These are phyloP conservation scores for Porites divaricata DNA, from an alignment of 92 coral and sea anemone species.

Conservation along the genomic window DNA sequence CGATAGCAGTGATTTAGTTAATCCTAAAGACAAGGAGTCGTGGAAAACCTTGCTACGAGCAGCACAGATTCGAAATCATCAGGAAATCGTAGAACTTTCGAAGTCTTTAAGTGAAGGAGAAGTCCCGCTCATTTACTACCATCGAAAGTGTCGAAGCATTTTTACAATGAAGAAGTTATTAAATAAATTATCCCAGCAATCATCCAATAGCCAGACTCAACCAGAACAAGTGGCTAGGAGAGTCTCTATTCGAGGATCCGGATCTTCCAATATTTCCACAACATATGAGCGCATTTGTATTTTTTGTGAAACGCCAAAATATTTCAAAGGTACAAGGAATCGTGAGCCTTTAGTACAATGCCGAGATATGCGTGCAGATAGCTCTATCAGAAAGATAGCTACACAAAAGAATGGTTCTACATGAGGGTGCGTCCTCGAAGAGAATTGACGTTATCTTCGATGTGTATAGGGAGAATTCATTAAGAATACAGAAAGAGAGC, in stretches of 20 bases:
- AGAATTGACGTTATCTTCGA: slow-evolving; percentile 59
- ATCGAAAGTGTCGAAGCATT: slow-evolving; percentile 62
- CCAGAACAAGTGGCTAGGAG: slow-evolving; percentile 25
- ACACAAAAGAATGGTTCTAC: slow-evolving; percentile 33
- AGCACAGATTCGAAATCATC: slow-evolving; percentile 48
- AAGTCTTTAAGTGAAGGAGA: slow-evolving; percentile 42
- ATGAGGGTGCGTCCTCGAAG: slow-evolving; percentile 39
- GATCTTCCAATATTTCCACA: slow-evolving; percentile 44
- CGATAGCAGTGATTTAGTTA: slow-evolving; percentile 38
- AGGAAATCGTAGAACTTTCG: slow-evolving; percentile 44
- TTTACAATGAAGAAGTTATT: slow-evolving; percentile 68
- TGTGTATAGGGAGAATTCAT: slow-evolving; percentile 50
- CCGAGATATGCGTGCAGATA: slow-evolving; percentile 53
- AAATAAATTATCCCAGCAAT: slow-evolving; percentile 46
- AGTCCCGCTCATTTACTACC: slow-evolving; percentile 46
- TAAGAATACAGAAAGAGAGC: slow-evolving; percentile 61
- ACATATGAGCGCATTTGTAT: slow-evolving; percentile 52
- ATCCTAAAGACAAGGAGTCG: slow-evolving; percentile 53
- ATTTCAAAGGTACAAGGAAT: slow-evolving; percentile 56
- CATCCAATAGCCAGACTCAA: slow-evolving; percentile 17
- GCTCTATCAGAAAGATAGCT: slow-evolving; percentile 45
- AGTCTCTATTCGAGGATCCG: slow-evolving; percentile 56
- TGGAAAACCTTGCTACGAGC: slow-evolving; percentile 68
- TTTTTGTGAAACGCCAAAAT: slow-evolving; percentile 62
- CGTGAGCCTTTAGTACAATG: slow-evolving; percentile 60